phyloP scores from a whole-genome alignment of 2,888 invertebrate genomes.

The Athalia cordata region DNA sequence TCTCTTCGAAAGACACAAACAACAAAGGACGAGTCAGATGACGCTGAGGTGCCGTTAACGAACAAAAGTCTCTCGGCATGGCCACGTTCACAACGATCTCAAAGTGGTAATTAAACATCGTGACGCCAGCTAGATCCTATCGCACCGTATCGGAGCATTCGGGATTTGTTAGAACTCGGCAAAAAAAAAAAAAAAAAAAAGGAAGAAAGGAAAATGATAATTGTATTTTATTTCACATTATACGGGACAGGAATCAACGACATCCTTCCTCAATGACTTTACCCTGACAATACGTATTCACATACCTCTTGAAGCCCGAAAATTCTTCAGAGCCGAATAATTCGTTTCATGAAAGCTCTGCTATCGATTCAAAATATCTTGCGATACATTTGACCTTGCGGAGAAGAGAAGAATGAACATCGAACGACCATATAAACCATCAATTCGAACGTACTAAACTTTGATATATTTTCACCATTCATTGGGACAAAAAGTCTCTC shows the following conservation, averaged over 20 bases:
- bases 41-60: not conserved
- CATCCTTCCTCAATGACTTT: not conserved
- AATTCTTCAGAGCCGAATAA: not conserved
- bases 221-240: too few species aligned
- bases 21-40: not conserved
- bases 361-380: conserved; percentile 19
- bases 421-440: too few species aligned
- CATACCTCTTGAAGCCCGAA: not conserved
- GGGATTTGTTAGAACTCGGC: too few species aligned
- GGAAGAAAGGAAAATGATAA: too few species aligned
- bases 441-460: too few species aligned
- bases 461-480: too few species aligned
- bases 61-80: conserved; percentile 1
- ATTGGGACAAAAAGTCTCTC: too few species aligned
- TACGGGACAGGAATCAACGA: not conserved
- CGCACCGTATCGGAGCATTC: not conserved
- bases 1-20: too few species aligned
- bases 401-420: not conserved
- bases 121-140: conserved; percentile 29
- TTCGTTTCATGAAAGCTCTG: not conserved
- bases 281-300: too few species aligned
- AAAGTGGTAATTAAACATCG: conserved; percentile 26
- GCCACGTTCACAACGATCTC: conserved; percentile 3
- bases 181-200: too few species aligned
- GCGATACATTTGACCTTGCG: not conserved